phyloP scores from a whole-genome alignment of 2,888 invertebrate genomes.

The Chymomyza amoena region DNA sequence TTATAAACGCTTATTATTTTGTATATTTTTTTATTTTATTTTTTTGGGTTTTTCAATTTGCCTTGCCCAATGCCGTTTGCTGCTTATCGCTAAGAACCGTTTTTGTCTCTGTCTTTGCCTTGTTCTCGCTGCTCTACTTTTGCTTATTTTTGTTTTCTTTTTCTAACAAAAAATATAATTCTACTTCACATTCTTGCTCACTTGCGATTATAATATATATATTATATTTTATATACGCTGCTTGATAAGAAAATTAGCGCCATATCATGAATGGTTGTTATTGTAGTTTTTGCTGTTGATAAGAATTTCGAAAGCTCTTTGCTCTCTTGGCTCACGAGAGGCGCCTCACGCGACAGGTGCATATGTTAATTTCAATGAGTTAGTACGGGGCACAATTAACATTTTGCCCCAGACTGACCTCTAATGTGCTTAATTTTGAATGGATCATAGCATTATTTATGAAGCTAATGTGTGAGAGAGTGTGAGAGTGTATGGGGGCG shows the following conservation, averaged over 20 bases:
- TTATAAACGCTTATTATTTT: neutral
- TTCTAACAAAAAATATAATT: neutral
- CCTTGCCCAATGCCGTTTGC: neutral
- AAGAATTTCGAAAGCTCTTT: constrained; percentile 27
- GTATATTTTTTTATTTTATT: neutral
- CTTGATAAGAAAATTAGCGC: constrained; percentile 50
- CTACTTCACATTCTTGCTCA: neutral
- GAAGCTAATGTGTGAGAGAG: neutral
- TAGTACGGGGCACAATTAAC: neutral
- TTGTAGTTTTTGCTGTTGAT: constrained; percentile 33
- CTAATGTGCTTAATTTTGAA: neutral
- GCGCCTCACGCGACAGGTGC: constrained; percentile 12
- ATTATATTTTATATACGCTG: neutral
- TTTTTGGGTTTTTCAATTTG: neutral
- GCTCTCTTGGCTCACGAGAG: constrained; percentile 23
- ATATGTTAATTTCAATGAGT: constrained; percentile 19
- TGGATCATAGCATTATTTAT: constrained; percentile 3
- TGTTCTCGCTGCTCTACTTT: neutral
- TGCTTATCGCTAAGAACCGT: constrained; percentile 16
- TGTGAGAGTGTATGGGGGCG: neutral
- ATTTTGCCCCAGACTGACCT: neutral
- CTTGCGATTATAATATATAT: neutral
- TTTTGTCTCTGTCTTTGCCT: neutral
- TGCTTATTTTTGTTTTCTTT: constrained; percentile 11
- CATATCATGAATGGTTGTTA: constrained; percentile 41